Conservation (phyloP, 2,797 vertebrate genomes). For the Myotis planiceps region DNA sequence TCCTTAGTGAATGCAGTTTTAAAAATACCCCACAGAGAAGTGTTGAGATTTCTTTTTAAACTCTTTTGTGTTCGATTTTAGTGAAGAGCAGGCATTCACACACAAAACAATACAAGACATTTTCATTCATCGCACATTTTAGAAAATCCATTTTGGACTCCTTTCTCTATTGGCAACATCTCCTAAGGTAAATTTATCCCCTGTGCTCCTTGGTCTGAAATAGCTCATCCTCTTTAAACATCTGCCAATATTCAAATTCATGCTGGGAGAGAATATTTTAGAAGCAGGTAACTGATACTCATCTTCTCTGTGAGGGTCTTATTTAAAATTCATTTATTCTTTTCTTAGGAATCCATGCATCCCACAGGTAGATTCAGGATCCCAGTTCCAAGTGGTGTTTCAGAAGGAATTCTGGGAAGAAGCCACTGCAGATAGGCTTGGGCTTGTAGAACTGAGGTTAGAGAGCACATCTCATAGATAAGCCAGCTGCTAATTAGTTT, state of each 20-base stretch:
- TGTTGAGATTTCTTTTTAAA: conserved; percentile 60
- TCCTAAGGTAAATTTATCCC: conserved; percentile 50
- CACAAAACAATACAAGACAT: conserved; percentile 51
- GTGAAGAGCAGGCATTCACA: not conserved
- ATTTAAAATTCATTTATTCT: not conserved
- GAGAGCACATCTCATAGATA: not conserved
- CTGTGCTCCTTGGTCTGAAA: conserved; percentile 32
- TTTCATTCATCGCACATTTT: conserved; percentile 57
- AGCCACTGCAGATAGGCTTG: not conserved
- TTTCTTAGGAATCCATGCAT: not conserved
- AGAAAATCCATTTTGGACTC: conserved; percentile 48
- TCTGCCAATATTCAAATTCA: conserved; percentile 49
- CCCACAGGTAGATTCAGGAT: not conserved
- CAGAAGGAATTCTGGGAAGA: not conserved
- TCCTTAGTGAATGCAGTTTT: conserved; percentile 10
- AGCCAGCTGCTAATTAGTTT: conserved; percentile 3
- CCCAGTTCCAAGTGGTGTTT: not conserved
- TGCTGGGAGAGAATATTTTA: conserved; percentile 21
- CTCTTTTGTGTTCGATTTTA: not conserved
- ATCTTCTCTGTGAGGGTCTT: not conserved
- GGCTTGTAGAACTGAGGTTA: not conserved
- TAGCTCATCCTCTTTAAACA: conserved; percentile 35
- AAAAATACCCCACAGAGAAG: not conserved
- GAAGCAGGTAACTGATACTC: not conserved
- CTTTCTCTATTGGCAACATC: conserved; percentile 30